Conservation (phyloP, 1,140 invertebrate genomes). For the Geopemphigus sp. region DNA sequence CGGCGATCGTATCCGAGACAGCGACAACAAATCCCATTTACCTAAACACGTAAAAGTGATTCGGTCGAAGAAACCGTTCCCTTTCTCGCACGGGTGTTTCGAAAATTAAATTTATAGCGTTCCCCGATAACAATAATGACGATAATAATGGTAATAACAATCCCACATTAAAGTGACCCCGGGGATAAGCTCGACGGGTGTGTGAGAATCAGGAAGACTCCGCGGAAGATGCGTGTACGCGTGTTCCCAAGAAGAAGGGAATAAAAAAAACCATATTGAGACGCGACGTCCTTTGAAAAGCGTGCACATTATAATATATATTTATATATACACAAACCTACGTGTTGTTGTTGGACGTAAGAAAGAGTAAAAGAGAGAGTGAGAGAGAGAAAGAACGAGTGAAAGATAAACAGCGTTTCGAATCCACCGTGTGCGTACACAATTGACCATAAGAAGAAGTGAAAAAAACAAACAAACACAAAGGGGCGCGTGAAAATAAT, state of each 20-base stretch:
- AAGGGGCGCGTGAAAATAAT: slow-evolving; percentile 20
- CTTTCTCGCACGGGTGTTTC: slow-evolving; percentile 8
- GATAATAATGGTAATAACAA: background rate
- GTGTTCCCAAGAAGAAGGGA: background rate
- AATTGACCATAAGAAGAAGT: slow-evolving; percentile 40
- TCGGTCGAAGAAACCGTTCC: background rate
- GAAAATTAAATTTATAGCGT: slow-evolving; percentile 18
- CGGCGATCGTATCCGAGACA: no score
- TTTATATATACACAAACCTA: background rate
- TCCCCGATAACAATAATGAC: background rate
- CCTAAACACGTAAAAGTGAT: no score
- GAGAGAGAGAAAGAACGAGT: slow-evolving; percentile 16
- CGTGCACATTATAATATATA: background rate
- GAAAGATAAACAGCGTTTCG: slow-evolving; percentile 36
- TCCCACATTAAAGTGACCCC: background rate
- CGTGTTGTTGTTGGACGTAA: no score
- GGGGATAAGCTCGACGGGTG: slow-evolving; percentile 16
- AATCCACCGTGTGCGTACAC: slow-evolving; percentile 20
- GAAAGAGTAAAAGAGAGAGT: no score
- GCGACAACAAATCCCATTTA: background rate
- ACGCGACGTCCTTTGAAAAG: slow-evolving; percentile 21
- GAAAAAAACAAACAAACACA: slow-evolving; percentile 34
- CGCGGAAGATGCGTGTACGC: background rate
- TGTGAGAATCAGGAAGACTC: slow-evolving; percentile 46
- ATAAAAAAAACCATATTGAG: background rate